Evolutionary conservation across 2,888 invertebrate species (phyloP).

Genomic region (Epistrophe grossulariae): DNA sequence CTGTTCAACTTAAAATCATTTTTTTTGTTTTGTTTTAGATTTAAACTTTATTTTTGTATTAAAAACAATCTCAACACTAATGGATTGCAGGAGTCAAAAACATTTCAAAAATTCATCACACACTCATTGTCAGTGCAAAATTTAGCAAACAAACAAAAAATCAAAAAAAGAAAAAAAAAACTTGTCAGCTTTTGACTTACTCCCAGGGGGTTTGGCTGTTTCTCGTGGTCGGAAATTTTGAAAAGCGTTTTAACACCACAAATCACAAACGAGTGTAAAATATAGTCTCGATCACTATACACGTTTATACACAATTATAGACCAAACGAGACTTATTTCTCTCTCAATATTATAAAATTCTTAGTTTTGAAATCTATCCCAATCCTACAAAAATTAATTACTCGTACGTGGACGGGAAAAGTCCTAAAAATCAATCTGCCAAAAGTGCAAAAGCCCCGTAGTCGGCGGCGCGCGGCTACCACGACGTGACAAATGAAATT

Average conservation of each 20-base stretch:
- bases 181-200: constrained; percentile 78
- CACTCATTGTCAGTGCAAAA: constrained; percentile 35
- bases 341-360: background rate
- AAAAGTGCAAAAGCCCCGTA: constrained; percentile 35
- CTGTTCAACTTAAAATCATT: constrained; percentile 17
- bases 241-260: constrained; percentile 41
- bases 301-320: background rate
- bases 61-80: constrained; percentile 7
- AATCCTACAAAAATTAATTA: background rate
- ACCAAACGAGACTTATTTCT: background rate
- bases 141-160: constrained; percentile 23
- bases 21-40: background rate
- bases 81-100: constrained; percentile 4
- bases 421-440: constrained; percentile 1
- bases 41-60: background rate
- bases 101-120: constrained; percentile 37
- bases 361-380: background rate
- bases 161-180: constrained; percentile 7
- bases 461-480: too few species aligned
- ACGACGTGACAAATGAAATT: constrained; percentile 10
- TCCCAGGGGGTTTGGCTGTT: constrained; percentile 77
- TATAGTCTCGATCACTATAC: constrained; percentile 22
- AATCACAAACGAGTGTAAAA: constrained; percentile 21
- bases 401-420: background rate
- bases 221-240: constrained; percentile 80